Conservation (phyloP, 1,140 invertebrate species). For the Prorops nasuta region DNA sequence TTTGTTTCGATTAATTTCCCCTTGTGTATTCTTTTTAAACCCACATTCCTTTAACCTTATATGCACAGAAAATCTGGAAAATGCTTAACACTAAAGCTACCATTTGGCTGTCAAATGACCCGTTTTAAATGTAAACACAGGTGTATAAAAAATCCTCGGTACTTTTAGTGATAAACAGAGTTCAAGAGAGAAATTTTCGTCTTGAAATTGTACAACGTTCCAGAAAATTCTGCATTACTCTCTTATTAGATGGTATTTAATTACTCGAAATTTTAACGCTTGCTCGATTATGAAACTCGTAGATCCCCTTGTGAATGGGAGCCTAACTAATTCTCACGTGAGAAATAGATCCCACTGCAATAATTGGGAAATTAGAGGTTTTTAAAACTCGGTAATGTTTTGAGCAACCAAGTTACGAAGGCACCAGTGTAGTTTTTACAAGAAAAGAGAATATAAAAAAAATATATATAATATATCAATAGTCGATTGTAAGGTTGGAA, state of each 20-base stretch:
- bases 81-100: not conserved
- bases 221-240: no score
- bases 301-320: constrained; percentile 23
- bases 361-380: not conserved
- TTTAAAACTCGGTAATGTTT: not conserved
- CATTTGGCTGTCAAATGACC: no score
- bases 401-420: no score
- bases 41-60: not conserved
- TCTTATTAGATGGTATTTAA: not conserved
- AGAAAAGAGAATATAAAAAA: not conserved
- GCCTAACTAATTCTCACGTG: constrained; percentile 9
- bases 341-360: constrained; percentile 9
- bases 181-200: no score
- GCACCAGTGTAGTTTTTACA: not conserved
- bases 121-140: no score
- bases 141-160: no score
- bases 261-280: constrained; percentile 24
- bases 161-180: no score
- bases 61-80: not conserved
- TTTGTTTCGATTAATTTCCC: no score
- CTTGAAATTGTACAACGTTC: no score
- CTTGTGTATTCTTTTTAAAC: not conserved
- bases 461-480: not conserved
- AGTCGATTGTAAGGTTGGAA: not conserved
- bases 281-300: constrained; percentile 30